These are phyloP conservation scores for Pygoscelis antarcticus DNA, from an alignment of 2,113 vertebrate genomes.

Conservation along the genomic window DNA sequence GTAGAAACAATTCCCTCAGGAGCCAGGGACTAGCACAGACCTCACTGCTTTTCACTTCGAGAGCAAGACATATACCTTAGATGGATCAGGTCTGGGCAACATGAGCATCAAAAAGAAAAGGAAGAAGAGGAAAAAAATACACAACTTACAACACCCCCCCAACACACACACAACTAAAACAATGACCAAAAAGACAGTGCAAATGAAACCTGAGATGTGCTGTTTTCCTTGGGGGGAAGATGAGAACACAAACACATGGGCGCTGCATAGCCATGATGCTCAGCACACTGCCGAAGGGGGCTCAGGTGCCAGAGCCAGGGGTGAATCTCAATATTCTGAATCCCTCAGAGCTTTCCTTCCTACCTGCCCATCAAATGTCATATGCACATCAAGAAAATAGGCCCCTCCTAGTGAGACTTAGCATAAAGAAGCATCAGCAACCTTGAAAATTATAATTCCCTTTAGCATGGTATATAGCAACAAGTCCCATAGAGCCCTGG, in stretches of 20 bases:
- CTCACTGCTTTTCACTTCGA: not conserved
- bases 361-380: not conserved
- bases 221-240: not conserved
- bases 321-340: not conserved
- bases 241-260: not conserved
- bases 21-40: not conserved
- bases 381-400: not conserved
- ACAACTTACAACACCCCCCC: not conserved
- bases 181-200: not conserved
- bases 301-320: not conserved
- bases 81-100: not conserved
- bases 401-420: not conserved
- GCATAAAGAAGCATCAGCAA: not conserved
- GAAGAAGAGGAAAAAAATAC: not conserved
- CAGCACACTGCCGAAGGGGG: not conserved
- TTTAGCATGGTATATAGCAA: not conserved
- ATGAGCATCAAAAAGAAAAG: not conserved
- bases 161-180: not conserved
- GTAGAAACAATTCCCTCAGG: not conserved
- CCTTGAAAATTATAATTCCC: not conserved
- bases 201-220: not conserved
- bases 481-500: not conserved
- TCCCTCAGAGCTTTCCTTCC: not conserved
- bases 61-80: not conserved
- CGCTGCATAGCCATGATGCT: not conserved